These are phyloP conservation scores for Syngnathus scovelli DNA, from an alignment of 2,113 vertebrate genomes.

Conservation along the genomic window DNA sequence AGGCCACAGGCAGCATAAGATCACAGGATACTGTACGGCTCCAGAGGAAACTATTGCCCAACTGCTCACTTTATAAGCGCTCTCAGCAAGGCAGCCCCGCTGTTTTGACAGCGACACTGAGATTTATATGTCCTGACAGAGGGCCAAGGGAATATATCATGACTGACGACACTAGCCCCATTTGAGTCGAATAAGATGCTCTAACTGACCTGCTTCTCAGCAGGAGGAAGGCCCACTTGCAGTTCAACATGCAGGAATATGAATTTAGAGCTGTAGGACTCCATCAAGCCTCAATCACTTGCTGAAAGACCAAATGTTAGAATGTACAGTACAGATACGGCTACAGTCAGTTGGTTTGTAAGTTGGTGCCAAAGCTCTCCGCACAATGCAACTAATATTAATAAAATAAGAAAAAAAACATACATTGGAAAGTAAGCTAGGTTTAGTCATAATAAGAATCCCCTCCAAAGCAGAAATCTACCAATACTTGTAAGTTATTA, in stretches of 20 bases:
- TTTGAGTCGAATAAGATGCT: constrained; percentile 53
- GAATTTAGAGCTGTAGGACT: constrained; percentile 17
- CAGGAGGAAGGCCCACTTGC: constrained; percentile 30
- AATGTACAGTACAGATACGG: neutral
- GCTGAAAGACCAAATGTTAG: constrained; percentile 2
- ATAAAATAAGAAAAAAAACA: neutral
- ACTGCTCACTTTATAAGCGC: constrained; percentile 70
- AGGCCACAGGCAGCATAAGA: constrained; percentile 52
- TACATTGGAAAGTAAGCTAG: neutral
- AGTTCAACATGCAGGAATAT: constrained; percentile 20
- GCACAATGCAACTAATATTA: neutral
- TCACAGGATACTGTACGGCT: constrained; percentile 53
- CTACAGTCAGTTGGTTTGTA: neutral
- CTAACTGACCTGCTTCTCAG: constrained; percentile 48
- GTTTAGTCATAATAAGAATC: neutral
- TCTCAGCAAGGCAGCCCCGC: constrained; percentile 63
- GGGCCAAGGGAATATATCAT: constrained; percentile 62
- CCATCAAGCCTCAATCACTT: neutral
- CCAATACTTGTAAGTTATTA: too few relatives aligned
- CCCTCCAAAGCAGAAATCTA: too few relatives aligned
- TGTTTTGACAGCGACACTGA: constrained; percentile 68
- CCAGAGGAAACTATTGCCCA: constrained; percentile 53
- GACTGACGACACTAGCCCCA: constrained; percentile 62
- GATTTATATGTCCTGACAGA: constrained; percentile 62
- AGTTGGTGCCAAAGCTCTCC: neutral